Percentiles rank a stretch among this genome's conserved stretches.
Evolutionary conservation across 2,888 invertebrate species (phyloP).

Genomic region (Cloeon dipterum): DNA sequence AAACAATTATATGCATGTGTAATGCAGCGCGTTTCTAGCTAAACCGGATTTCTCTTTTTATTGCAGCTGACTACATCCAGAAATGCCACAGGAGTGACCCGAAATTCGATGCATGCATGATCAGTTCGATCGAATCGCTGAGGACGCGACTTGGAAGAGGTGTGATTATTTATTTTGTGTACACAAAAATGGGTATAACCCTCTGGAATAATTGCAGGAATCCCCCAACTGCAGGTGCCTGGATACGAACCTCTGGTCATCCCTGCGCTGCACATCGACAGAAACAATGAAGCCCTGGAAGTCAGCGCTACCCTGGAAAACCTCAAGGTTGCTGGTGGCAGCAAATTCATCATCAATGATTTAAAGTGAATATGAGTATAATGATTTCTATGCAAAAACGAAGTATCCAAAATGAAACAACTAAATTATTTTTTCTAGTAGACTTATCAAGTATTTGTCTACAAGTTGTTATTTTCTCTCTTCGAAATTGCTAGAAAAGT

Average conservation of each 20-base stretch:
- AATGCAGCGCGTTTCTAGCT: not conserved
- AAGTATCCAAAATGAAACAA: too few relatives aligned
- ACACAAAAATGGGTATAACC: constrained; percentile 3
- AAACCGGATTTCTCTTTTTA: constrained; percentile 7
- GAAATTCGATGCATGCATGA: constrained; percentile 34
- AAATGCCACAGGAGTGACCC: constrained; percentile 39
- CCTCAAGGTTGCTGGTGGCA: constrained; percentile 1
- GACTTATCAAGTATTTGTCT: too few relatives aligned
- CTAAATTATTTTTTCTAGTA: too few relatives aligned
- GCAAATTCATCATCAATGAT: constrained; percentile 3
- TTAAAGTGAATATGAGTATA: constrained; percentile 3
- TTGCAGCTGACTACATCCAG: constrained; percentile 39
- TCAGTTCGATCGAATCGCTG: constrained; percentile 30
- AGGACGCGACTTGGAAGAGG: constrained; percentile 23
- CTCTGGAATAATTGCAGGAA: constrained; percentile 4
- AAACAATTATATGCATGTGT: too few relatives aligned
- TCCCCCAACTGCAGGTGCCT: constrained; percentile 4
- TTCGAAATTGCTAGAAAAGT: too few relatives aligned
- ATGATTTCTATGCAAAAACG: too few relatives aligned
- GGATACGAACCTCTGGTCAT: constrained; percentile 3
- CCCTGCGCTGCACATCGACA: constrained; percentile 4
- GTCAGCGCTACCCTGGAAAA: constrained; percentile 3
- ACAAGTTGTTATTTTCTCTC: too few relatives aligned
- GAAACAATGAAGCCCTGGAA: constrained; percentile 3
- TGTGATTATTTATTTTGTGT: not conserved